These are phyloP conservation scores for Ceyx melanurus DNA, from an alignment of 2,113 vertebrate species.

Conservation along the genomic window DNA sequence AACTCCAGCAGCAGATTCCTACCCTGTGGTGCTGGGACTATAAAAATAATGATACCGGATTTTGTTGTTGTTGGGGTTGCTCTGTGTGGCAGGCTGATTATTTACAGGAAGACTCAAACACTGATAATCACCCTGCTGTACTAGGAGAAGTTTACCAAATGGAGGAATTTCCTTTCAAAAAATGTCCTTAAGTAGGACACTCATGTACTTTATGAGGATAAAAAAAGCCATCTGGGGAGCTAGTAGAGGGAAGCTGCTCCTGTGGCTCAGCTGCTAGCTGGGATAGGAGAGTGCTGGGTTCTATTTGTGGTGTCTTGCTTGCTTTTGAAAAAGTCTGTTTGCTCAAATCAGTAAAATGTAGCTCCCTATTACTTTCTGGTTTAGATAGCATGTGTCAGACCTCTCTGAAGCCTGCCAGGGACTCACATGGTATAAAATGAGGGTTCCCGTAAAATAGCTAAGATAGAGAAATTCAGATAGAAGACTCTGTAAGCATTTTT, in stretches of 20 bases:
- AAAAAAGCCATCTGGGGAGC: slow-evolving; percentile 26
- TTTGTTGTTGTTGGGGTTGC: not conserved
- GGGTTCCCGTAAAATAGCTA: not conserved
- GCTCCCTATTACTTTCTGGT: not conserved
- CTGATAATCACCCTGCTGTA: not conserved
- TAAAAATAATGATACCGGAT: not conserved
- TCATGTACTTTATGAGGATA: not conserved
- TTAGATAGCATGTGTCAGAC: not conserved
- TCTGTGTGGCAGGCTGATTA: not conserved
- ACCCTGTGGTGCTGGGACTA: not conserved
- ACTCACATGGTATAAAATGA: not conserved
- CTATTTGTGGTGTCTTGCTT: not conserved
- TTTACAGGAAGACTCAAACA: not conserved
- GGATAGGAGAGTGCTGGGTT: not conserved
- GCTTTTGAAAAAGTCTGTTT: not conserved
- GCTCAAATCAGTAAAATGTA: not conserved
- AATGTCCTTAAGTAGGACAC: not conserved
- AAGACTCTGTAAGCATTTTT: slow-evolving; percentile 9
- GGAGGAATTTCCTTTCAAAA: not conserved
- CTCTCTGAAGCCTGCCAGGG: not conserved
- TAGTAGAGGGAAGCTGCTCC: not conserved
- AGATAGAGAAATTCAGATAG: slow-evolving; percentile 9
- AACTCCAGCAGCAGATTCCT: not conserved
- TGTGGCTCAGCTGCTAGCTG: not conserved
- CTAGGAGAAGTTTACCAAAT: not conserved